These are phyloP conservation scores for Acrocephalus arundinaceus DNA, from an alignment of 2,113 vertebrate species.

Conservation along the genomic window DNA sequence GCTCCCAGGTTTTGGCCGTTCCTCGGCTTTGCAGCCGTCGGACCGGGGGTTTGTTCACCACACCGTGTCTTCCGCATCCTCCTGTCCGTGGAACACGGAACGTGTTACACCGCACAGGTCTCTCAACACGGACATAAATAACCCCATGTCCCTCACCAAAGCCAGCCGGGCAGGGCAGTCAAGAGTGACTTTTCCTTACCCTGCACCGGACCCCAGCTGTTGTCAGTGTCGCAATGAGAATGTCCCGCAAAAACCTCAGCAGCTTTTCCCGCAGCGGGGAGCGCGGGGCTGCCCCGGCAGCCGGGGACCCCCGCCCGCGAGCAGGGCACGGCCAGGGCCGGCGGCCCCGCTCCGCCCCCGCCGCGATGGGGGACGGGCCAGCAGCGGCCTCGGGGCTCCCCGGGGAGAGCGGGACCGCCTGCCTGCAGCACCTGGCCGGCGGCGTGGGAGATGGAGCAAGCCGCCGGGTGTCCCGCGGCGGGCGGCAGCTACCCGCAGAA, in stretches of 20 bases:
- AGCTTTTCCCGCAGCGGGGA: background rate
- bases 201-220: background rate
- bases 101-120: rapidly evolving
- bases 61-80: background rate
- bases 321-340: background rate
- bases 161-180: background rate
- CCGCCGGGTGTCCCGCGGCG: background rate
- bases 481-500: slow-evolving; percentile 81
- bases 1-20: rapidly evolving
- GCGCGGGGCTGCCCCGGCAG: background rate
- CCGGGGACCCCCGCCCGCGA: background rate
- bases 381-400: background rate
- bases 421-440: background rate
- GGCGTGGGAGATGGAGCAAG: slow-evolving; percentile 22
- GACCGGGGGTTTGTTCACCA: background rate
- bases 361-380: background rate
- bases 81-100: no score
- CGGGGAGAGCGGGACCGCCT: background rate
- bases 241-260: background rate
- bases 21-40: background rate
- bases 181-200: no score
- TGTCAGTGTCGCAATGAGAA: no score
- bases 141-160: rapidly evolving
- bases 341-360: background rate
- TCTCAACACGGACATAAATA: rapidly evolving